These are phyloP conservation scores for Clarias macrocephalus DNA, from an alignment of 2,113 vertebrate genomes.

Conservation along the genomic window DNA sequence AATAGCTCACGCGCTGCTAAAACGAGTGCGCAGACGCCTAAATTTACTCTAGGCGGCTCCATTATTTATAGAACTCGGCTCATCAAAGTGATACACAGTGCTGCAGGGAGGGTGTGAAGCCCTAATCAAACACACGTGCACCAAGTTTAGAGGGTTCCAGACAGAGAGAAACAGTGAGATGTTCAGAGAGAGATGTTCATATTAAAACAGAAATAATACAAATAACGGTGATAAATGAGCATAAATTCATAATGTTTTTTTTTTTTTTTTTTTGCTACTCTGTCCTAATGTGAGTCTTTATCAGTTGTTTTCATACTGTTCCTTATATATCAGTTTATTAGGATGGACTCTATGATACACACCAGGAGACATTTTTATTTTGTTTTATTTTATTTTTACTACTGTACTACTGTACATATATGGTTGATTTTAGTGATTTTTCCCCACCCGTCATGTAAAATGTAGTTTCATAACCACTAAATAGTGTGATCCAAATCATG, in stretches of 20 bases:
- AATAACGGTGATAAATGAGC: background rate
- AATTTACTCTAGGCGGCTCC: slow-evolving; percentile 60
- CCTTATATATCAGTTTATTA: background rate
- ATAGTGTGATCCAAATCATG: too few relatives aligned
- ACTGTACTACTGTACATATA: too few relatives aligned
- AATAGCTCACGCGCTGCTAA: slow-evolving; percentile 67
- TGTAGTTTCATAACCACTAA: too few relatives aligned
- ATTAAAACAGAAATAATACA: background rate
- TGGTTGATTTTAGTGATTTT: too few relatives aligned
- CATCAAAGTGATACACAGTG: slow-evolving; percentile 50
- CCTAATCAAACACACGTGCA: slow-evolving; percentile 41
- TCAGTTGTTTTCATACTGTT: background rate
- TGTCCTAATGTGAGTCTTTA: too few relatives aligned
- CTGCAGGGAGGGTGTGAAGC: slow-evolving; percentile 51
- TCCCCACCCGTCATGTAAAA: too few relatives aligned
- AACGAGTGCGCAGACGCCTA: slow-evolving; percentile 59
- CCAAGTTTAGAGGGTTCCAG: slow-evolving; percentile 43
- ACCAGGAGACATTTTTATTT: too few relatives aligned
- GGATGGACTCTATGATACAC: too few relatives aligned
- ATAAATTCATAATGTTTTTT: too few relatives aligned
- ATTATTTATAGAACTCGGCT: slow-evolving; percentile 64
- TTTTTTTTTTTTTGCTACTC: too few relatives aligned
- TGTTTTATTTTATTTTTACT: too few relatives aligned
- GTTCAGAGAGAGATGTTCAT: background rate
- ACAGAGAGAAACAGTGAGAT: slow-evolving; percentile 27